phyloP scores from a whole-genome alignment of 2,113 vertebrate genomes.

The Lepisosteus oculatus region DNA sequence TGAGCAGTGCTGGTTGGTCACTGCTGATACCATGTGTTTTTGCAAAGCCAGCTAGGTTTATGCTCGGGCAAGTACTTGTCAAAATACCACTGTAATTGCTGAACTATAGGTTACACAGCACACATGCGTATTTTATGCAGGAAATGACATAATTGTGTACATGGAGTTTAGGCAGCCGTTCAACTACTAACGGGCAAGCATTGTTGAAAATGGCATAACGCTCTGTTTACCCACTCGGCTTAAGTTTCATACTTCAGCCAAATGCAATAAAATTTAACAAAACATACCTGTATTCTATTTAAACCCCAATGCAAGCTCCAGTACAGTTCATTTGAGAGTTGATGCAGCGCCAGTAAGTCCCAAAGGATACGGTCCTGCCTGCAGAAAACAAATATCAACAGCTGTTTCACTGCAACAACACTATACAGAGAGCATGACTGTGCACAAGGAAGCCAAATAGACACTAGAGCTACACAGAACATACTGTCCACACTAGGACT shows the following conservation, averaged over 20 bases:
- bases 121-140: conserved; percentile 63
- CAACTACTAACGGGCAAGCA: conserved; percentile 69
- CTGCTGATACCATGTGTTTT: background rate
- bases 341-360: conserved; percentile 61
- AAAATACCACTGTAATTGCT: conserved; percentile 43
- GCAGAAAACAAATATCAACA: conserved; percentile 57
- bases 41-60: background rate
- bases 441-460: too few relatives aligned
- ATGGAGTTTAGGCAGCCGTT: conserved; percentile 65
- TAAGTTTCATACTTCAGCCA: conserved; percentile 64
- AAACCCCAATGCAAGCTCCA: conserved; percentile 41
- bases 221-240: conserved; percentile 68
- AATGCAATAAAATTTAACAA: conserved; percentile 72
- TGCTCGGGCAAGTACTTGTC: conserved; percentile 18
- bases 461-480: too few relatives aligned
- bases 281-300: conserved; percentile 69
- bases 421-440: background rate
- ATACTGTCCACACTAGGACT: too few relatives aligned
- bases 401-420: background rate
- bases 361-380: conserved; percentile 57
- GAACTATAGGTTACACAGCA: conserved; percentile 41
- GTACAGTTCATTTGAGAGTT: conserved; percentile 64
- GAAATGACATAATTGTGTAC: conserved; percentile 82
- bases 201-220: conserved; percentile 78
- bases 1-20: background rate